Evolutionary conservation across 2,888 invertebrate genomes (phyloP).

Genomic region (Zygaena filipendulae): DNA sequence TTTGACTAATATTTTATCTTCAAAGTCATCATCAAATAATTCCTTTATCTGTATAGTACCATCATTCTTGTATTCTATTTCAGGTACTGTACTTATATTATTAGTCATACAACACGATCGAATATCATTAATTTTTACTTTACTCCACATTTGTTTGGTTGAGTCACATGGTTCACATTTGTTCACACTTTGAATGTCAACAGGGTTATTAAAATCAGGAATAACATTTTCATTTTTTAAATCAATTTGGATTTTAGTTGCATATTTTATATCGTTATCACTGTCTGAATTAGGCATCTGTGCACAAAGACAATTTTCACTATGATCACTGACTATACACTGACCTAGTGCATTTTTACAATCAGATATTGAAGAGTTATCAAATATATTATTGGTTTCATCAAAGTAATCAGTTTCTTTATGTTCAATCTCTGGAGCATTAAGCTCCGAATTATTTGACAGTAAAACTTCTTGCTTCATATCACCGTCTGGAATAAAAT

Average conservation of each 20-base stretch:
- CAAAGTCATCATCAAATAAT: constrained; percentile 33
- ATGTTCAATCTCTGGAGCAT: constrained; percentile 8
- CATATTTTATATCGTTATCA: constrained; percentile 2
- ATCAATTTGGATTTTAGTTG: not conserved
- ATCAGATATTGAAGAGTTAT: constrained; percentile 6
- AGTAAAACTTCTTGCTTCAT: constrained; percentile 16
- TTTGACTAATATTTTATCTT: constrained; percentile 11
- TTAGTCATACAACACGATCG: constrained; percentile 5
- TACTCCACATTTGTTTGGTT: constrained; percentile 3
- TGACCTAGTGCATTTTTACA: constrained; percentile 33
- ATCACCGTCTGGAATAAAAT: no score
- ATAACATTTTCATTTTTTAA: not conserved
- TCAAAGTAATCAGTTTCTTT: constrained; percentile 5
- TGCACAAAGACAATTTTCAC: constrained; percentile 32
- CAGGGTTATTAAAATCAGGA: not conserved
- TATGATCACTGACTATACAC: constrained; percentile 28
- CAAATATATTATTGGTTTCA: not conserved
- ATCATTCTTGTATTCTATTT: constrained; percentile 33
- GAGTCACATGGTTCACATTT: constrained; percentile 30
- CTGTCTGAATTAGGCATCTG: constrained; percentile 25
- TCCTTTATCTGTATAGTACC: constrained; percentile 46
- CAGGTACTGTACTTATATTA: constrained; percentile 18
- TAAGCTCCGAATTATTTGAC: constrained; percentile 1
- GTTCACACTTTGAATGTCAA: no score
- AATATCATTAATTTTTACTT: constrained; percentile 10